phyloP scores from a whole-genome alignment of 2,113 vertebrate species.

The Vulpes lagopus region DNA sequence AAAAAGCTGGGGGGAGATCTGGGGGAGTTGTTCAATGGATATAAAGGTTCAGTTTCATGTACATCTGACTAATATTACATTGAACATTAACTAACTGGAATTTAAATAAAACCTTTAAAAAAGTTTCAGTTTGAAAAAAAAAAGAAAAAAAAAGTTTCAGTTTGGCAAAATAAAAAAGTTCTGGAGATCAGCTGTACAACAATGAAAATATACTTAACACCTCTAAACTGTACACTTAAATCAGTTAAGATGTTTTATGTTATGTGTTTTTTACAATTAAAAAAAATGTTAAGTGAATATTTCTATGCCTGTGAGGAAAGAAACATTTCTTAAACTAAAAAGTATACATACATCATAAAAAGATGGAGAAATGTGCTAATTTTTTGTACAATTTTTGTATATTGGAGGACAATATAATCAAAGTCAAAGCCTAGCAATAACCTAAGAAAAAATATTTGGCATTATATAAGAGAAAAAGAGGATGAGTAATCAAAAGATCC shows the following conservation, averaged over 20 bases:
- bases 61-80: background rate
- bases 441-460: background rate
- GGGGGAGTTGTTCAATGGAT: background rate
- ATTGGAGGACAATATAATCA: background rate
- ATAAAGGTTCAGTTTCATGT: background rate
- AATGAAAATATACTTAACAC: background rate
- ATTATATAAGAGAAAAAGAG: background rate
- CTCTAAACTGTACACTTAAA: background rate
- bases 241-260: background rate
- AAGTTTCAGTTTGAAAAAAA: background rate
- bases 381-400: background rate
- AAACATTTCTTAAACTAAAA: background rate
- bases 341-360: background rate
- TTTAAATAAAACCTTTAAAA: background rate
- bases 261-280: background rate
- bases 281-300: background rate
- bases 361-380: background rate
- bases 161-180: background rate
- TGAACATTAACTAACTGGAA: background rate
- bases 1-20: background rate
- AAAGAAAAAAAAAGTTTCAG: background rate
- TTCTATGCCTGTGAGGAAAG: slow-evolving; percentile 27
- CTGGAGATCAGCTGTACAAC: background rate
- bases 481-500: background rate
- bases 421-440: background rate